Conservation (phyloP, 2,888 invertebrate genomes). For the Phortica okadai region DNA sequence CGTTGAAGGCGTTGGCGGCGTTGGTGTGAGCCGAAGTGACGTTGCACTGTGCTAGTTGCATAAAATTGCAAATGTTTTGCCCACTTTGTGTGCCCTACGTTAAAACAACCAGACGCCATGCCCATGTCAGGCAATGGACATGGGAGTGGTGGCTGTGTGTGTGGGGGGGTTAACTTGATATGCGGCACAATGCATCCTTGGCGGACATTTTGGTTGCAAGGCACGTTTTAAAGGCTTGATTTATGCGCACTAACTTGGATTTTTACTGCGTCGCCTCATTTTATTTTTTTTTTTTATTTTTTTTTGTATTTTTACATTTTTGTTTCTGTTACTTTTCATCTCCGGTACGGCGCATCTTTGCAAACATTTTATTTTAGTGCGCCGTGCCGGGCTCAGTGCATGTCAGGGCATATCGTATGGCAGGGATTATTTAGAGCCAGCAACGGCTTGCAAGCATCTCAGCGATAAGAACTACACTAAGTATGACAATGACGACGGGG, state of each 20-base stretch:
- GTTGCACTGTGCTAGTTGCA: constrained; percentile 62
- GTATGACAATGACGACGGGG: constrained; percentile 49
- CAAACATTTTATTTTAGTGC: too few species aligned
- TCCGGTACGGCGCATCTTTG: too few species aligned
- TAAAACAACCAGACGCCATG: not conserved
- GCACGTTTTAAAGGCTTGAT: constrained; percentile 73
- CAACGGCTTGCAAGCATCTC: constrained; percentile 68
- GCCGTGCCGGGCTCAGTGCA: constrained; percentile 33
- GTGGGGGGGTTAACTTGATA: not conserved
- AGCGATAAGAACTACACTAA: constrained; percentile 58
- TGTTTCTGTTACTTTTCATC: too few species aligned
- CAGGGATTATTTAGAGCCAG: constrained; percentile 71
- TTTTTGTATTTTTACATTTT: too few species aligned
- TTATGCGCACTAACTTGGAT: constrained; percentile 72
- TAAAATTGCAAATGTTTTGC: constrained; percentile 66
- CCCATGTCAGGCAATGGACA: constrained; percentile 11
- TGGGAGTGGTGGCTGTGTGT: not conserved
- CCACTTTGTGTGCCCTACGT: constrained; percentile 28
- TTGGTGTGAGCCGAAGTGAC: not conserved
- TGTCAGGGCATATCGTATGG: constrained; percentile 59
- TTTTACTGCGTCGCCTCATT: constrained; percentile 56
- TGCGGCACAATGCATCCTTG: constrained; percentile 52
- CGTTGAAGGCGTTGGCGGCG: constrained; percentile 23
- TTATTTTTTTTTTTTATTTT: constrained; percentile 2
- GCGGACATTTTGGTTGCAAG: constrained; percentile 70